phyloP scores from a whole-genome alignment of 2,113 vertebrate genomes.

The Paramisgurnus dabryanus region DNA sequence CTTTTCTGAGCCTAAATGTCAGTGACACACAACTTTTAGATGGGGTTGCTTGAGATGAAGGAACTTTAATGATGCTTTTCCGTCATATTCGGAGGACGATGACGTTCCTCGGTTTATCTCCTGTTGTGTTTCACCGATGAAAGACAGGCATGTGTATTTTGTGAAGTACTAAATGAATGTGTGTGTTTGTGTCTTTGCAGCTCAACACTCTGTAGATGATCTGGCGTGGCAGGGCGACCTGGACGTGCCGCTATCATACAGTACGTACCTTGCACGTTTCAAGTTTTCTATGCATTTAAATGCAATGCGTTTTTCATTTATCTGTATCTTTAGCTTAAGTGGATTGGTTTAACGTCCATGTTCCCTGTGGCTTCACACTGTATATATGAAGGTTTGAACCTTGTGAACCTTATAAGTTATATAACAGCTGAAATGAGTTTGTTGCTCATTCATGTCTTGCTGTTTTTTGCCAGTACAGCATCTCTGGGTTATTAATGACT shows the following conservation, averaged over 20 bases:
- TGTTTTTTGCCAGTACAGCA: conserved; percentile 7
- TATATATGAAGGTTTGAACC: too few relatives aligned
- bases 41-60: too few relatives aligned
- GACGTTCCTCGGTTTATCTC: too few relatives aligned
- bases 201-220: conserved; percentile 76
- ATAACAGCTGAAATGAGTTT: background rate
- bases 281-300: background rate
- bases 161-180: background rate
- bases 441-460: background rate
- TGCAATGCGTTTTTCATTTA: background rate
- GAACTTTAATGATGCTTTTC: too few relatives aligned
- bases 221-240: conserved; percentile 75
- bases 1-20: too few relatives aligned
- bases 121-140: too few relatives aligned
- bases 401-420: too few relatives aligned
- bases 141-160: background rate
- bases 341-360: too few relatives aligned
- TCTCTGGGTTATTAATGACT: conserved; percentile 30
- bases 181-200: conserved; percentile 60
- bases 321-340: background rate
- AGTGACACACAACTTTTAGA: too few relatives aligned
- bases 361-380: too few relatives aligned
- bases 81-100: too few relatives aligned
- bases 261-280: conserved; percentile 58
- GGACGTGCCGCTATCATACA: conserved; percentile 75